Evolutionary conservation across 2,888 invertebrate genomes (phyloP), one percentile per base, ranked within the genome.

Genomic region (Ectemnius cavifrons): DNA sequence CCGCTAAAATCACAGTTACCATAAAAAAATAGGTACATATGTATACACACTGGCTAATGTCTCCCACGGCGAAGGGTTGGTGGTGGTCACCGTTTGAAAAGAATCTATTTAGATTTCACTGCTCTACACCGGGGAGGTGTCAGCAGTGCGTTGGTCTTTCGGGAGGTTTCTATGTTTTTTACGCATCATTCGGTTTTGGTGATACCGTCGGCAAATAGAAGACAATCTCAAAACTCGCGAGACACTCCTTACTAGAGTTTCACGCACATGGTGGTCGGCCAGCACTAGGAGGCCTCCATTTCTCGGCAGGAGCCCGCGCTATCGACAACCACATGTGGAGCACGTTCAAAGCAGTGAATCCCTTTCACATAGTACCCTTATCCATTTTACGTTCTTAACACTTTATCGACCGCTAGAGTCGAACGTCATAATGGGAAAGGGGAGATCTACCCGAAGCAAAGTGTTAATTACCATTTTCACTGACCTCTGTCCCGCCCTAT

Each of bases 271-370:
- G 83, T 81, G 78, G 77, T 82, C 76, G 82, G 45, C 60, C 67
- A 73, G 61, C 75, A 70, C 81, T 77, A 76, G 85, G 85, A 85
- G 85, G 85, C 83, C 85, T 63, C 63, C 52, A 71, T 74, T 61
- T 73, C 85, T 82, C 85, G 79, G 85, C 84, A 85, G 85, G 85
- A 84, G 85, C 78, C 84, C 62, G 63, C 70, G 66, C 56, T 77
- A 77, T 75, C 71, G 71, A 63, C 73, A 81, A 80, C 79, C 85
- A 85, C 82, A 77, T 85, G 84, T 80, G 72, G 69, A 72, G 71
- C 73, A 77, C 61, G 65, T 78, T 73, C 61, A 62, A 70, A 57
- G 46, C 23, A 14, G 58, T 61, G 62, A 62, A 66, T 18, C 52
- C 62, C 37, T 37, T 37, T 37, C 37, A 37, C 37, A 11, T 6